Evolutionary conservation across 2,113 vertebrate species (phyloP).

Genomic region (Sphaerodactylus townsendi): DNA sequence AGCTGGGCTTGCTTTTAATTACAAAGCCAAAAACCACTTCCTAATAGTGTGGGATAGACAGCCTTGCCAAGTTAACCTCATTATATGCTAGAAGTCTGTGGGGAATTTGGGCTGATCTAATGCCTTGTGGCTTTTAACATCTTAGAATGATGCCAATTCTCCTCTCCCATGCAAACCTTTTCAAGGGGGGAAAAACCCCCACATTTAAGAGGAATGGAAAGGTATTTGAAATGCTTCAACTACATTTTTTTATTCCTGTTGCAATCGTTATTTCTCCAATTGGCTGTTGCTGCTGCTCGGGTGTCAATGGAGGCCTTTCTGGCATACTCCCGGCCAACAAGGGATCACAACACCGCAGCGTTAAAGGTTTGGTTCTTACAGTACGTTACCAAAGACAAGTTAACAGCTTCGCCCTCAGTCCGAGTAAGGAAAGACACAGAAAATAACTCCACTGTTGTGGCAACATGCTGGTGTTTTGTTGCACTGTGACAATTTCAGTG

Average conservation of each 20-base stretch:
- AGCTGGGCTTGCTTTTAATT: neutral
- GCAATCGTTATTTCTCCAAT: neutral
- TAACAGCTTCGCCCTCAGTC: neutral
- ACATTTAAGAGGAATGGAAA: neutral
- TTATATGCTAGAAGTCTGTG: neutral
- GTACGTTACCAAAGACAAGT: neutral
- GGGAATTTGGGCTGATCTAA: neutral
- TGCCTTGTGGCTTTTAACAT: neutral
- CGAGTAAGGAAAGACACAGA: neutral
- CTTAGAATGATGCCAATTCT: too few species aligned
- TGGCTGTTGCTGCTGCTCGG: neutral
- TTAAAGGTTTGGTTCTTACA: neutral
- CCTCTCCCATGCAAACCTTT: neutral
- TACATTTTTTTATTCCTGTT: neutral
- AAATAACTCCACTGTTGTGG: neutral
- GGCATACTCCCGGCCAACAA: neutral
- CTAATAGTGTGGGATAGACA: neutral
- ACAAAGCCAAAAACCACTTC: neutral
- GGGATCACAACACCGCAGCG: neutral
- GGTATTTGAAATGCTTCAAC: neutral
- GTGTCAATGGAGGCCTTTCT: neutral
- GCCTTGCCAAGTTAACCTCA: neutral
- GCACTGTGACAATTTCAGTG: neutral
- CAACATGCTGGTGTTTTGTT: neutral
- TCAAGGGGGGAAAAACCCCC: too few species aligned